Percentiles rank a stretch among this genome's conserved stretches.
Conservation (phyloP, 1,140 invertebrate genomes). For the Dendroctonus ponderosae region DNA sequence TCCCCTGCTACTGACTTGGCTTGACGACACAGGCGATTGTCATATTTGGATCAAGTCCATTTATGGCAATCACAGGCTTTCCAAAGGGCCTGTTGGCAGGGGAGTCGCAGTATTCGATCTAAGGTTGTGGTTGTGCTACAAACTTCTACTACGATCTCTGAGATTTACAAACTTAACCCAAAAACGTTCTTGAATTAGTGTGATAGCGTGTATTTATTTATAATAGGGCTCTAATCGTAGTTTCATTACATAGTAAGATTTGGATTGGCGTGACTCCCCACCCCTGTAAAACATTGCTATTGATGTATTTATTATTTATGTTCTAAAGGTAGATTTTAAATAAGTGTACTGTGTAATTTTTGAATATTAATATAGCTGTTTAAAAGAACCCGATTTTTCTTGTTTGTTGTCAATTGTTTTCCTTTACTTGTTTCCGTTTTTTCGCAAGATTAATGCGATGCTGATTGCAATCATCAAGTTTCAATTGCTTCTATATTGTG, state of each 20-base stretch:
- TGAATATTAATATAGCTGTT: constrained; percentile 32
- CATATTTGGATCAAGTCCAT: constrained; percentile 2
- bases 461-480: no score
- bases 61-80: constrained; percentile 37
- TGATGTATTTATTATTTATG: constrained; percentile 37
- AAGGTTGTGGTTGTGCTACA: constrained; percentile 14
- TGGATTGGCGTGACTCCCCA: constrained; percentile 29
- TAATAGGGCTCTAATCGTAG: not conserved
- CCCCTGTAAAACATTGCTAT: constrained; percentile 35
- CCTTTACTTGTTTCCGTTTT: no score
- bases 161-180: constrained; percentile 1
- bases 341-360: constrained; percentile 32
- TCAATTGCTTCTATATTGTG: no score
- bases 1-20: constrained; percentile 38
- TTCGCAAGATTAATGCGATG: no score
- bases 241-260: constrained; percentile 9
- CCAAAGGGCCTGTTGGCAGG: constrained; percentile 30
- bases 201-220: constrained; percentile 8
- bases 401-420: not conserved
- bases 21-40: constrained; percentile 40
- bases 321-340: constrained; percentile 30
- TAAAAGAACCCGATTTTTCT: constrained; percentile 5
- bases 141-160: not conserved
- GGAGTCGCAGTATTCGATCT: constrained; percentile 19
- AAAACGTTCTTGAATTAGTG: constrained; percentile 3